phyloP scores from a whole-genome alignment of 2,888 invertebrate species.

The Autographa pulchrina region DNA sequence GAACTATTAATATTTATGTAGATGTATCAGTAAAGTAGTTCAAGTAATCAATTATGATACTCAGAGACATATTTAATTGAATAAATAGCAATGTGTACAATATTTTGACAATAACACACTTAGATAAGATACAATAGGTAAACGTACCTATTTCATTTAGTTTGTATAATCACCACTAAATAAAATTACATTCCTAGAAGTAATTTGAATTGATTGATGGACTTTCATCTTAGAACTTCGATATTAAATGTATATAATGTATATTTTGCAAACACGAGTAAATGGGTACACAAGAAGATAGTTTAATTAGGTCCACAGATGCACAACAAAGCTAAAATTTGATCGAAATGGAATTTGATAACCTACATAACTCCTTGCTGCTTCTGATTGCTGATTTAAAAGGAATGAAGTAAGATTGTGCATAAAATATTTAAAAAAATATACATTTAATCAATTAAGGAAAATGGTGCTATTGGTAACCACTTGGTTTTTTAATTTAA shows the following conservation, averaged over 20 bases:
- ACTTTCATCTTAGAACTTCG: no score
- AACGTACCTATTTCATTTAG: not conserved
- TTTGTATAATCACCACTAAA: not conserved
- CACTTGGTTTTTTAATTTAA: no score
- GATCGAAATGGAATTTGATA: slow-evolving; percentile 50
- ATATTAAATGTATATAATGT: no score
- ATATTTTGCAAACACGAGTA: no score
- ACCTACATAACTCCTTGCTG: slow-evolving; percentile 48
- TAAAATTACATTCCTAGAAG: not conserved
- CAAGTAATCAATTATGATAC: slow-evolving; percentile 12
- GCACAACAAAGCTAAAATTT: slow-evolving; percentile 51
- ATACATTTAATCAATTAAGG: no score
- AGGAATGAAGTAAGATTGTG: not conserved
- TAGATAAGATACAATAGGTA: not conserved
- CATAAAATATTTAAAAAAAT: no score
- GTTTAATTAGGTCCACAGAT: slow-evolving; percentile 58
- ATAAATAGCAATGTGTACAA: slow-evolving; percentile 6
- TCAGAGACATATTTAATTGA: not conserved
- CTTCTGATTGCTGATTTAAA: not conserved
- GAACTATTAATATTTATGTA: slow-evolving; percentile 18
- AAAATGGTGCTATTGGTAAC: no score
- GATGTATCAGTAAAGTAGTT: slow-evolving; percentile 8
- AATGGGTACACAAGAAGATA: slow-evolving; percentile 29
- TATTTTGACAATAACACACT: slow-evolving; percentile 16
- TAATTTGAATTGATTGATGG: no score